Conservation (phyloP, 2,888 invertebrate genomes). For the Dicyrtomina minuta region DNA sequence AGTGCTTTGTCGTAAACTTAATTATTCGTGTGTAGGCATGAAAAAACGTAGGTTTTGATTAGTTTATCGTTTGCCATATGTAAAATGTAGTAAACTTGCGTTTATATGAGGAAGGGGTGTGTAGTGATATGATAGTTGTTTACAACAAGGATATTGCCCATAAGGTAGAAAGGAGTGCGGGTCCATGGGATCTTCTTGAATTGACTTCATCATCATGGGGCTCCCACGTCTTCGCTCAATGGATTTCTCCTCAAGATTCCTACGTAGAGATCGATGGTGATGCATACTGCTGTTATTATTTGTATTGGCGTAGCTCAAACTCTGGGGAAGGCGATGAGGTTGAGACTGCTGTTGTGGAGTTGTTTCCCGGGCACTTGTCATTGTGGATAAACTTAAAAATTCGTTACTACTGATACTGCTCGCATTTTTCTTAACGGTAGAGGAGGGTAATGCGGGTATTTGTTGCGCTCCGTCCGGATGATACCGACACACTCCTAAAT, state of each 20-base stretch:
- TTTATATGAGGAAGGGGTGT: constrained; percentile 40
- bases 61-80: too few relatives aligned
- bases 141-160: constrained; percentile 46
- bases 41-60: too few relatives aligned
- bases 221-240: neutral
- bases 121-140: constrained; percentile 44
- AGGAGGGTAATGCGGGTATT: neutral
- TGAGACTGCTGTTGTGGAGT: too few relatives aligned
- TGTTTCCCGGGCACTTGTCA: too few relatives aligned
- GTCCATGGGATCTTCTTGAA: neutral
- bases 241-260: too few relatives aligned
- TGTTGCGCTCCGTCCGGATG: constrained; percentile 56
- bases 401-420: constrained; percentile 4
- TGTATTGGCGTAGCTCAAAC: neutral
- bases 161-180: constrained; percentile 34
- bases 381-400: neutral
- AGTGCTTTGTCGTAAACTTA: too few relatives aligned
- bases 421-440: neutral
- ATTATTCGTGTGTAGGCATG: too few relatives aligned
- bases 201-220: neutral
- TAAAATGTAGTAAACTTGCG: too few relatives aligned
- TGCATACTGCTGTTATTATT: neutral
- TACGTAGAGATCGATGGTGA: too few relatives aligned
- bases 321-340: too few relatives aligned
- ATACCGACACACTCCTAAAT: constrained; percentile 57